Percentiles rank a stretch among this genome's conserved stretches.
Conservation (phyloP, 2,113 vertebrate species). For the Epinephelus lanceolatus region DNA sequence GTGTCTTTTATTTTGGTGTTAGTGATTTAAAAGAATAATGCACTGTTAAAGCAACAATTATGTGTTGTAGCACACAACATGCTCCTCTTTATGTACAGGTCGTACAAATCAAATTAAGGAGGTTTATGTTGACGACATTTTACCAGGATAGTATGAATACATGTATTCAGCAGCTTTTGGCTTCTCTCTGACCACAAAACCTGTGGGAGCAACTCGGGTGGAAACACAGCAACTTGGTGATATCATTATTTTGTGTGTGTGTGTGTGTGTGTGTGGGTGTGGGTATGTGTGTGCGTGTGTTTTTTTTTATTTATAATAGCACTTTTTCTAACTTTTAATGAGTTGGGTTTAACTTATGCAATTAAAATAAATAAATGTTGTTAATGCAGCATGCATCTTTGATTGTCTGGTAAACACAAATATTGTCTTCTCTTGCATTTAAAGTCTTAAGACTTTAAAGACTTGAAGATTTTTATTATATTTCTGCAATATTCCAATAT, state of each 20-base stretch:
- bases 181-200: constrained; percentile 14
- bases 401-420: background rate
- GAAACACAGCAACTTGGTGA: background rate
- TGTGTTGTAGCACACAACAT: background rate
- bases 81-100: background rate
- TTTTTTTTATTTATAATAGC: background rate
- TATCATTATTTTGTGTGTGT: background rate
- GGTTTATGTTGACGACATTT: constrained; percentile 19
- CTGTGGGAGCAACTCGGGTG: background rate
- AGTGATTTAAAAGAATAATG: background rate
- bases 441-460: too few species aligned
- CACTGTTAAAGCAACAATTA: background rate
- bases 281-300: too few species aligned
- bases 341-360: background rate
- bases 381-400: background rate
- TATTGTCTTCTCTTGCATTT: background rate
- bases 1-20: background rate
- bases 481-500: constrained; percentile 15
- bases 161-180: constrained; percentile 8
- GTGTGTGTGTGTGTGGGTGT: too few species aligned
- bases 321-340: constrained; percentile 16
- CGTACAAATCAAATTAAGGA: constrained; percentile 12
- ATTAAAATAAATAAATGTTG: background rate
- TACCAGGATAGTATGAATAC: background rate
- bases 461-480: background rate